phyloP scores from a whole-genome alignment of 2,888 invertebrate genomes.

The Dynastes maya region DNA sequence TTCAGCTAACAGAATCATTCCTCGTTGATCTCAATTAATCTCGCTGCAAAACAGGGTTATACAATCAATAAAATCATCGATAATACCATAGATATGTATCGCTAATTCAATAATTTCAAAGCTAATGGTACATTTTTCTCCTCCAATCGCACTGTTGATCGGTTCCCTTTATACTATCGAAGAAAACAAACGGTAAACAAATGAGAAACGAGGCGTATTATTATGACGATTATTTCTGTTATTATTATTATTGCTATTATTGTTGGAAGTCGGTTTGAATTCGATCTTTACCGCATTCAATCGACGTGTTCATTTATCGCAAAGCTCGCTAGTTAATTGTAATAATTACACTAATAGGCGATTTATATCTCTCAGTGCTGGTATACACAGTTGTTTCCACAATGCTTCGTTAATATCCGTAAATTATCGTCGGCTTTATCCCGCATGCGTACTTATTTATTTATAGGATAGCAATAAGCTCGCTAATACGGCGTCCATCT shows the following conservation, averaged over 20 bases:
- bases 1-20: no score
- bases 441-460: no score
- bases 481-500: background rate
- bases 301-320: background rate
- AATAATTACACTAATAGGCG: background rate
- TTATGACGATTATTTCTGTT: no score
- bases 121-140: background rate
- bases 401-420: conserved; percentile 9
- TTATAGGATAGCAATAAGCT: background rate
- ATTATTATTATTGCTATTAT: no score
- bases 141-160: background rate
- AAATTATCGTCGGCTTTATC: background rate
- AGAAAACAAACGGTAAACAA: conserved; percentile 17
- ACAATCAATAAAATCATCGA: no score
- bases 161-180: background rate
- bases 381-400: background rate
- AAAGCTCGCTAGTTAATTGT: background rate
- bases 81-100: no score
- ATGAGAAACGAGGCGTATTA: background rate
- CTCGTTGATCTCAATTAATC: no score
- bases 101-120: no score
- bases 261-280: no score
- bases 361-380: background rate
- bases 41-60: no score
- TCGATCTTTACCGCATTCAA: background rate